phyloP scores from a whole-genome alignment of 2,797 vertebrate species.

The Ammospiza maritima region DNA sequence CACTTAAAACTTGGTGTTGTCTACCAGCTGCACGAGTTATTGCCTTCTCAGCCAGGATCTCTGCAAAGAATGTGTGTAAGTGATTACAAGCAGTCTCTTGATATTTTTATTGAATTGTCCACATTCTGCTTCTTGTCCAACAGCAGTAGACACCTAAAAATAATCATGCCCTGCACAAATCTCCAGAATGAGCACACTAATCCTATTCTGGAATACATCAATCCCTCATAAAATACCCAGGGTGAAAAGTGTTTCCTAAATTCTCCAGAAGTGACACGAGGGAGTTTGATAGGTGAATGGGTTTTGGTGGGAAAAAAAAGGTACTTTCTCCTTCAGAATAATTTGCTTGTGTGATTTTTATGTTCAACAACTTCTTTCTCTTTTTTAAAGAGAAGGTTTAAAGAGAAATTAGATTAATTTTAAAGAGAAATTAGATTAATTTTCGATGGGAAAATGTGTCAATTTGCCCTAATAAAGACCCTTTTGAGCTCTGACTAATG shows the following conservation, averaged over 20 bases:
- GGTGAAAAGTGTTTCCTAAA: neutral
- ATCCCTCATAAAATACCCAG: neutral
- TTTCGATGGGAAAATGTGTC: neutral
- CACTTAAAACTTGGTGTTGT: neutral
- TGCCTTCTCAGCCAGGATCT: neutral
- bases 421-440: neutral
- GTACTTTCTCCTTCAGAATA: neutral
- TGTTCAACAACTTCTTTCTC: neutral
- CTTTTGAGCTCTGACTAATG: neutral
- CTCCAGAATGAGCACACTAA: neutral
- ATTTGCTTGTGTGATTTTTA: neutral
- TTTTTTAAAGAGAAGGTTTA: neutral
- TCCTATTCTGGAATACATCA: neutral
- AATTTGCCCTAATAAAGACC: neutral
- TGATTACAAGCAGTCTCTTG: neutral
- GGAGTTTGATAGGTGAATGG: accelerated
- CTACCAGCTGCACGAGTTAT: neutral
- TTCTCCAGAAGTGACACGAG: accelerated
- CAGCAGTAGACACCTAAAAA: neutral
- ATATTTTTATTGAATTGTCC: neutral
- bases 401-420: neutral
- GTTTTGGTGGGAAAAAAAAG: accelerated
- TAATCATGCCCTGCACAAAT: neutral
- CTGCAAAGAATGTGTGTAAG: neutral
- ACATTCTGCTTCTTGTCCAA: neutral